A percentile compares a stretch with the other conserved stretches of the same genome.
Evolutionary conservation across 2,888 invertebrate species (phyloP).

Genomic region (Chrysolina americana): DNA sequence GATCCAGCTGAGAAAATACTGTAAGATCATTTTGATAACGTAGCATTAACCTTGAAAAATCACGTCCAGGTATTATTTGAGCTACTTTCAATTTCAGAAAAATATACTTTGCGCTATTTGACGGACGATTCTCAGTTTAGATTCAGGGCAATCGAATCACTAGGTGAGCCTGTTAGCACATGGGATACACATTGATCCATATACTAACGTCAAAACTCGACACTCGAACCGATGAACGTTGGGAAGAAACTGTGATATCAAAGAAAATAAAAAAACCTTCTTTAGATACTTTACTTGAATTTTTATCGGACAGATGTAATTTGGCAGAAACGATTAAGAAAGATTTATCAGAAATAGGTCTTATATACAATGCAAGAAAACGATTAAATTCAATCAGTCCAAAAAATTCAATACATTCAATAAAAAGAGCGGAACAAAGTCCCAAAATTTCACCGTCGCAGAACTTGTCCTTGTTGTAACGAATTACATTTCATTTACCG

Average conservation of each 20-base stretch:
- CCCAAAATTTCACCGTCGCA: background rate
- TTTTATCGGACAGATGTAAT: background rate
- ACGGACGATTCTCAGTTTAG: background rate
- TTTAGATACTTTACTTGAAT: constrained; percentile 1
- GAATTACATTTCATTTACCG: background rate
- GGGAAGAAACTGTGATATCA: constrained; percentile 12
- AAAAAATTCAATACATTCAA: background rate
- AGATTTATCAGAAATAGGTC: background rate
- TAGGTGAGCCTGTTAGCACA: constrained; percentile 7
- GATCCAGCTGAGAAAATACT: constrained; percentile 25
- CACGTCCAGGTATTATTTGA: constrained; percentile 31
- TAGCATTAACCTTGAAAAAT: too few relatives aligned
- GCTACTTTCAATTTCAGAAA: constrained; percentile 21
- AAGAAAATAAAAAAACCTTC: background rate
- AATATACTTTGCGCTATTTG: constrained; percentile 13
- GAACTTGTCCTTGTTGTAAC: background rate
- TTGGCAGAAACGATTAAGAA: background rate
- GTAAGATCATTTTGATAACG: constrained; percentile 1
- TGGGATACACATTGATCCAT: constrained; percentile 27
- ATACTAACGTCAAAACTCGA: constrained; percentile 28
- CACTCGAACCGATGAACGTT: constrained; percentile 5
- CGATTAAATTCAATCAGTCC: background rate
- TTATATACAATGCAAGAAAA: background rate
- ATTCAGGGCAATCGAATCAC: constrained; percentile 14
- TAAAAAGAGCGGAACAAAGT: too few relatives aligned